Evolutionary conservation across 2,797 vertebrate species (phyloP), one percentile per base, ranked within the genome.

Genomic region (Agapornis canus): DNA sequence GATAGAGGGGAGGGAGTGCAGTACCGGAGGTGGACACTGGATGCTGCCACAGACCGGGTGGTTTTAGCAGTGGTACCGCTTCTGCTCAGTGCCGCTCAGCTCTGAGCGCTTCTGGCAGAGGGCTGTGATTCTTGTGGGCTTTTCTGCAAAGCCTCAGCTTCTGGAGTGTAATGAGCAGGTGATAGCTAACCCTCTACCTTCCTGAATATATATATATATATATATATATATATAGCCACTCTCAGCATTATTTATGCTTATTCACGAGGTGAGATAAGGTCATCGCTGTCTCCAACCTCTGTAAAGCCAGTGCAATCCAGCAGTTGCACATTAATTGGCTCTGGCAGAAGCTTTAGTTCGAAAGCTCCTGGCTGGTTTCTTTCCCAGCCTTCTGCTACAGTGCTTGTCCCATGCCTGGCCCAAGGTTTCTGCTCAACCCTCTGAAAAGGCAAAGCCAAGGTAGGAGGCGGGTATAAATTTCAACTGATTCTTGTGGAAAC

Each of bases 21-120:
- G 82, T 96, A 88, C 95, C 94, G 4, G 9, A 0, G 3, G 4
- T 2, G 49, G 80, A 64, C 94, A 26, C 96, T 92, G 95, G 96
- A 86, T 95, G 96, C 52, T 94, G 92, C 95, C 90, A 75, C 87
- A 96, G 91, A 86, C 92, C 81, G 20, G 48, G 1, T 11, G 54
- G 52, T 68, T 65, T 16, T 3, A 4, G 3, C 27, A 0, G 23
- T 2, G n/a, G 15, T 6, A 5, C 51, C 0, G 1, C 0, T 25
- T 13, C 29, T 26, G 0, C 9, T 25, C 43, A 3, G 31, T 0
- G 1, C 5, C 5, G 25, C 1, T 75, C 47, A 19, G 14, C 26
- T 51, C 7, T 2, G 29, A 15, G 57, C 1, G 4, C 47, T 29
- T 40, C 56, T n/a, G 57, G 21, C n/a, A 22, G 14, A 4, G 6